Conservation (phyloP, 2,797 vertebrate species). For the Lacerta agilis region DNA sequence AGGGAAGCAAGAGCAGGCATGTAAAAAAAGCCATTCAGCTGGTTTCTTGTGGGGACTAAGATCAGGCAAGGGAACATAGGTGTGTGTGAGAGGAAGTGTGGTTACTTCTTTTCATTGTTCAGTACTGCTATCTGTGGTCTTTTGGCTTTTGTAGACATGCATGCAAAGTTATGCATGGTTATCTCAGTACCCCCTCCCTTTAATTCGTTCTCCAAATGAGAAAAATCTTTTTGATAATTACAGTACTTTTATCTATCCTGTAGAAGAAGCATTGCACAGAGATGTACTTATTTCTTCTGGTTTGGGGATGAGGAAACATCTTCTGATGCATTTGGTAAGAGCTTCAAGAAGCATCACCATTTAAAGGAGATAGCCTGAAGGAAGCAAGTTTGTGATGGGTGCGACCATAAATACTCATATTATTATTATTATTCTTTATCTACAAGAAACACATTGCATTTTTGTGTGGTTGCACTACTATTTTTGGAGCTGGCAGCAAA, state of each 20-base stretch:
- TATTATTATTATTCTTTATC: constrained; percentile 43
- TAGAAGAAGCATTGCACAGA: neutral
- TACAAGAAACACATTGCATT: constrained; percentile 39
- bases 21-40: neutral
- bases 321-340: constrained; percentile 27
- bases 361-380: neutral
- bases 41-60: neutral
- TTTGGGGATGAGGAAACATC: neutral
- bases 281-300: neutral
- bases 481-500: constrained; percentile 13
- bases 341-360: neutral
- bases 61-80: neutral
- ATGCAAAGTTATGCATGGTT: neutral
- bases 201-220: neutral
- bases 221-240: neutral
- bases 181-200: neutral
- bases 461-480: neutral
- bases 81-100: neutral
- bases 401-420: neutral
- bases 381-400: neutral
- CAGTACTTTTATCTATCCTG: neutral
- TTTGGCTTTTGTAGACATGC: neutral
- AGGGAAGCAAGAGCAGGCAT: neutral
- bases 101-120: neutral
- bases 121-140: neutral